These are phyloP conservation scores for Carassius gibelio DNA, from an alignment of 2,113 vertebrate genomes.

Conservation along the genomic window DNA sequence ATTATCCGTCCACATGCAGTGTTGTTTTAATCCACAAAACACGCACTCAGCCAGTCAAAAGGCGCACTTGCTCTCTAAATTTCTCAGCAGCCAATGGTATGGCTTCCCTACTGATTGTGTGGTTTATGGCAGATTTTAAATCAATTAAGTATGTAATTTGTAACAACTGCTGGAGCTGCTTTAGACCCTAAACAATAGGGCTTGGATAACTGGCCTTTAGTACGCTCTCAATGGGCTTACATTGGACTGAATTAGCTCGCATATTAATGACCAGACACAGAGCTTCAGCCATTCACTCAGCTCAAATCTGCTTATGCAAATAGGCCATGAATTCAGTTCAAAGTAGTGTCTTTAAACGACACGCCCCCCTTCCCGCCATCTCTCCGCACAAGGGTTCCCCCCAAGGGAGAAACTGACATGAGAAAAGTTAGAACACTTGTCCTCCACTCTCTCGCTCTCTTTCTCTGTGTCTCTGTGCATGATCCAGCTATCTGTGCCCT, in stretches of 20 bases:
- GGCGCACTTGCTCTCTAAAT: conserved; percentile 41
- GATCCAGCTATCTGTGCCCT: conserved; percentile 97
- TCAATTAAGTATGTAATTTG: conserved; percentile 94
- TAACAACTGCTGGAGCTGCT: conserved; percentile 98
- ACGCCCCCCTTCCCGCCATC: conserved; percentile 52
- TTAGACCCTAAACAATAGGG: conserved; percentile 91
- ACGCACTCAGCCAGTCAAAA: conserved; percentile 33
- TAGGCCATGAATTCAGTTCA: conserved; percentile 99
- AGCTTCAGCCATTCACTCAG: conserved; percentile 87
- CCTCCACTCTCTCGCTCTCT: conserved; percentile 73
- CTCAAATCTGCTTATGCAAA: conserved; percentile 99
- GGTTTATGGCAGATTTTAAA: conserved; percentile 83
- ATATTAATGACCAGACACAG: conserved; percentile 99
- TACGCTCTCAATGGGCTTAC: conserved; percentile 98
- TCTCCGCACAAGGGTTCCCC: conserved; percentile 81
- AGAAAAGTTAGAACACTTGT: conserved; percentile 99
- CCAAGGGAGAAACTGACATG: conserved; percentile 93
- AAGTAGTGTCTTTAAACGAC: conserved; percentile 92
- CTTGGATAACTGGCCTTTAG: conserved; percentile 99
- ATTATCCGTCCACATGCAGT: conserved; percentile 32
- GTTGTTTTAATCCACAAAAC: conserved; percentile 52
- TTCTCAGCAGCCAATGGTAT: conserved; percentile 58
- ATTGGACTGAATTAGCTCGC: conserved; percentile 99
- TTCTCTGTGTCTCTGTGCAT: conserved; percentile 87
- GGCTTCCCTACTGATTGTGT: conserved; percentile 70